These are phyloP conservation scores for Pelobates fuscus DNA, from an alignment of 2,113 vertebrate species.

Conservation along the genomic window DNA sequence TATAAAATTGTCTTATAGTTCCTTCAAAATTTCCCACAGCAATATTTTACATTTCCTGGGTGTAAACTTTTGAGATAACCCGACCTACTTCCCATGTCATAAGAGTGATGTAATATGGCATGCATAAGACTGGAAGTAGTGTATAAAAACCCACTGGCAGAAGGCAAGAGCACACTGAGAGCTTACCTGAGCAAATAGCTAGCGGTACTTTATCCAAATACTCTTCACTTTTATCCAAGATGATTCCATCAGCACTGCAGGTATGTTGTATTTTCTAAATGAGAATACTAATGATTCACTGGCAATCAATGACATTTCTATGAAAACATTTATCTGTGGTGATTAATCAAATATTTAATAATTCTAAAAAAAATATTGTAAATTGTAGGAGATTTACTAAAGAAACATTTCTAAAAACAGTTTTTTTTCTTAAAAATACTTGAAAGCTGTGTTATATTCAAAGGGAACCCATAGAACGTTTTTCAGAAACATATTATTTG, in stretches of 20 bases:
- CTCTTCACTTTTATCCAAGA: background rate
- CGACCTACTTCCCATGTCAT: background rate
- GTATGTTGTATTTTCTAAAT: background rate
- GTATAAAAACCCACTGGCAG: constrained; percentile 1
- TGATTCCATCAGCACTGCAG: constrained; percentile 2
- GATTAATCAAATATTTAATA: too few species aligned
- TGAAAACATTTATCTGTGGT: too few species aligned
- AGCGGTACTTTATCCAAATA: background rate
- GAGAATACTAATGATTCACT: too few species aligned
- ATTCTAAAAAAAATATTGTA: too few species aligned
- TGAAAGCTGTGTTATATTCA: too few species aligned
- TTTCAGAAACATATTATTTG: too few species aligned
- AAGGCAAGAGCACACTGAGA: background rate
- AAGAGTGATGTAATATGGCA: background rate
- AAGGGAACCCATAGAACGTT: too few species aligned
- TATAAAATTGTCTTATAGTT: background rate
- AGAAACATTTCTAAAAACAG: too few species aligned
- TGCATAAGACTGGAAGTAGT: background rate
- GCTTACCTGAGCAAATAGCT: background rate
- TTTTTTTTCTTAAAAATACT: too few species aligned
- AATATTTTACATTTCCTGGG: background rate
- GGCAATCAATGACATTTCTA: too few species aligned
- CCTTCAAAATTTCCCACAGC: background rate
- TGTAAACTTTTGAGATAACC: background rate
- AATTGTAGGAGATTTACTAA: too few species aligned